Evolutionary conservation across 2,888 invertebrate genomes (phyloP).

Genomic region (Tricholauxania praeusta): DNA sequence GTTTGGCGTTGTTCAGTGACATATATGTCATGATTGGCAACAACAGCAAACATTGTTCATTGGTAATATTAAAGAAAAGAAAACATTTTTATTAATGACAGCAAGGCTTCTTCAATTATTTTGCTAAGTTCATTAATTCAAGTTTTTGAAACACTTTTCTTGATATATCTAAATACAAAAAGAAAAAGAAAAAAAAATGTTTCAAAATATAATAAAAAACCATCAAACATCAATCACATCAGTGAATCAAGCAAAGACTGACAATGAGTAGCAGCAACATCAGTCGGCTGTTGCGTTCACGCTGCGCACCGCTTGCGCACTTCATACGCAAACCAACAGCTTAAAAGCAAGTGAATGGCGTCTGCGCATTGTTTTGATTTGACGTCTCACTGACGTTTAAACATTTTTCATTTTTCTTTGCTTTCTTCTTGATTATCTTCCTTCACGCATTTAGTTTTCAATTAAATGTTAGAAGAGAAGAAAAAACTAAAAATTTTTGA

Average conservation of each 20-base stretch:
- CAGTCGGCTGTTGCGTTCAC: constrained; percentile 26
- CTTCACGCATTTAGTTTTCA: no score
- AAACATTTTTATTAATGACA: no score
- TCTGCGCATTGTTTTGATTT: constrained; percentile 59
- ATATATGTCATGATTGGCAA: constrained; percentile 50
- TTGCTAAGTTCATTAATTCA: no score
- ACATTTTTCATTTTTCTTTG: constrained; percentile 53
- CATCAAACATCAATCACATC: constrained; percentile 64
- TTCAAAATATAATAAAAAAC: constrained; percentile 37
- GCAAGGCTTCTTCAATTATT: no score
- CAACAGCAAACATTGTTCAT: constrained; percentile 35
- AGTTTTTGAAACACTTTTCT: no score
- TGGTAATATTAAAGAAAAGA: constrained; percentile 21
- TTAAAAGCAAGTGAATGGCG: constrained; percentile 45
- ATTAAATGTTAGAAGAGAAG: no score
- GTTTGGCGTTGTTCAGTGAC: constrained; percentile 44
- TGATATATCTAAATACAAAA: constrained; percentile 5
- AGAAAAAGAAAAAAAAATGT: constrained; percentile 33
- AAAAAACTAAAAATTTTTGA: no score
- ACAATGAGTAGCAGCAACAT: constrained; percentile 55
- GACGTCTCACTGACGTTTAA: constrained; percentile 54
- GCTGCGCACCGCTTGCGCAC: constrained; percentile 30
- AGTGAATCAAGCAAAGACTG: constrained; percentile 48
- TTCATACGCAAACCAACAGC: constrained; percentile 12
- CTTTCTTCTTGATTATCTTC: no score